Percentiles rank a stretch among this genome's conserved stretches.
phyloP scores from a whole-genome alignment of 2,113 vertebrate genomes.

The Nipponia nippon region DNA sequence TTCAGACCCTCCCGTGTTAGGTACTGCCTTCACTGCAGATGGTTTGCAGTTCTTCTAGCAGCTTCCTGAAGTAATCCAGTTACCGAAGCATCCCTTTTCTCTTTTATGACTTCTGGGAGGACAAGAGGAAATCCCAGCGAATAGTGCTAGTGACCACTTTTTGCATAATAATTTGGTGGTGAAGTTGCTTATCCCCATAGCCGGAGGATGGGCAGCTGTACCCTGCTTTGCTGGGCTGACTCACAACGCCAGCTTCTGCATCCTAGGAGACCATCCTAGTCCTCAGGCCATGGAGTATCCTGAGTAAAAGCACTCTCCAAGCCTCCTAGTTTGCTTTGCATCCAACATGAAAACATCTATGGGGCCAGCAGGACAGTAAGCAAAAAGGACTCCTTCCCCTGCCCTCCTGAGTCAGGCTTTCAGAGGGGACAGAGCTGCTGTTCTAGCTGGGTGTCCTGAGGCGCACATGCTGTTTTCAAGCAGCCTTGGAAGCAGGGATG shows the following conservation, averaged over 20 bases:
- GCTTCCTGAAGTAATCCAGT: background rate
- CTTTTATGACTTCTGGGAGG: background rate
- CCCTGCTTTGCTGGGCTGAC: background rate
- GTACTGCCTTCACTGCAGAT: background rate
- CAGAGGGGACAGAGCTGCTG: background rate
- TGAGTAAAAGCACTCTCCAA: background rate
- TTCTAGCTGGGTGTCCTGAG: background rate
- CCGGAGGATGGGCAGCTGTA: background rate
- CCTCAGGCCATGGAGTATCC: rapidly evolving
- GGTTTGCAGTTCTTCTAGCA: background rate
- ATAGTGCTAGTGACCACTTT: background rate
- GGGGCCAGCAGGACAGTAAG: background rate
- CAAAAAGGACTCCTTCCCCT: background rate
- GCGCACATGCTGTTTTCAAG: rapidly evolving
- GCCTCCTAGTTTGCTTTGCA: background rate
- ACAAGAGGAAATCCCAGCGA: background rate
- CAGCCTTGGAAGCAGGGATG: background rate
- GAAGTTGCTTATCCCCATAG: background rate
- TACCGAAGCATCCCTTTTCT: background rate
- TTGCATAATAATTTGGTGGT: background rate
- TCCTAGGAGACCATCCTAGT: background rate
- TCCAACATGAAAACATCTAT: background rate
- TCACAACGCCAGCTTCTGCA: background rate
- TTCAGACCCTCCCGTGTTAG: background rate
- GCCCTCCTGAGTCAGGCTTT: background rate